Evolutionary conservation across 2,888 invertebrate genomes (phyloP), one percentile per base, ranked within the genome.

Genomic region (Cyclophora punctaria): DNA sequence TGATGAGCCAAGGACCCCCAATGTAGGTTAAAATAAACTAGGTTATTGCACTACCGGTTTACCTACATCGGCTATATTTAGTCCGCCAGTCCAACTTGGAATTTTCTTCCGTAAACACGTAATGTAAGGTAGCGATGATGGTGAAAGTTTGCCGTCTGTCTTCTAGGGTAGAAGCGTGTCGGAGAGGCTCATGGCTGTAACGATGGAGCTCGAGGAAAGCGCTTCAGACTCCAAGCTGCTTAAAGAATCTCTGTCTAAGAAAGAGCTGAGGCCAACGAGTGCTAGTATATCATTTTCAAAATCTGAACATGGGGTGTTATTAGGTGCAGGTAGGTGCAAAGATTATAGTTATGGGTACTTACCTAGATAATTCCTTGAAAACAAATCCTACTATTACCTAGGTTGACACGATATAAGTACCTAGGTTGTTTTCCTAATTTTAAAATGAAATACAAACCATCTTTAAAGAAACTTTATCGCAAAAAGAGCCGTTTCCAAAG

Each of bases 11-110:
- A 79, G 80, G 73, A 78, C 75, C 73, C 72, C 67, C 68, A 71
- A 87, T 82, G 83, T 89, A 83, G 87, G 88, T 87, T 85, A 86
- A 74, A 77, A 73, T 77, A 83, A 88, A 88, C 74, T 89, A 79
- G 89, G 89, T 89, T 88, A 89, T 83, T 88, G 88, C 87, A 88
- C 86, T 83, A 72, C 67, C 61, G 64, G 67, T 69, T 68, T 77
- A 20, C 20, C 20, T 20, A 20, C 20, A 20, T 20, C 20, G 20
- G 20, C 20, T 20, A 75, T 71, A 78, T 75, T 80, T 74, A 77
- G 71, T 65, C 63, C 63, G 62, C 62, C 79, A 86, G 83, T 85
- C 73, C 67, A 71, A 67, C 58, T 65, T 62, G 56, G 64, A 64
- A 69, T 66, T 61, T 62, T 64, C 71, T 64, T 60, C 68, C 43